These are phyloP conservation scores for Campylorhamphus procurvoides DNA, from an alignment of 2,113 vertebrate species.

Conservation along the genomic window DNA sequence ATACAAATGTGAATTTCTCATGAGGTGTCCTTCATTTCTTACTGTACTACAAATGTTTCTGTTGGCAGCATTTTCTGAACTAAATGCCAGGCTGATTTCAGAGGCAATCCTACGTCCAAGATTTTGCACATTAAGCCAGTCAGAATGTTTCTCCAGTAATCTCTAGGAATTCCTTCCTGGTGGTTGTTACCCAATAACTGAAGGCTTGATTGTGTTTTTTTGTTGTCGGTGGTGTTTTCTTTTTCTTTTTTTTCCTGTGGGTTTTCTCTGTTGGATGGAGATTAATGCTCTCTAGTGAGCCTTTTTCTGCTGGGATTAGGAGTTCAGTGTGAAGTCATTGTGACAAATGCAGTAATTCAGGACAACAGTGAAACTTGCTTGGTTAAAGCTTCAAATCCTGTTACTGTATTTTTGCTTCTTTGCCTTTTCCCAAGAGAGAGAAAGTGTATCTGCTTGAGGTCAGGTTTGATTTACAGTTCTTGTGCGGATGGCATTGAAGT, in stretches of 20 bases:
- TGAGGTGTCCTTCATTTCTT: neutral
- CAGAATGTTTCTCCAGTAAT: neutral
- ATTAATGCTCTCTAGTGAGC: neutral
- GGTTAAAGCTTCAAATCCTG: neutral
- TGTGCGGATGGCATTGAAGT: neutral
- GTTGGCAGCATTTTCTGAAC: slow-evolving; percentile 9
- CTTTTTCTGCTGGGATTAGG: neutral
- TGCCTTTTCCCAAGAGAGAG: neutral
- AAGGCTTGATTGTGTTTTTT: neutral
- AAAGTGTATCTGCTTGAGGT: neutral
- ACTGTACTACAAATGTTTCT: neutral
- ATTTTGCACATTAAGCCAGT: neutral
- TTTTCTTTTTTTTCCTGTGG: neutral
- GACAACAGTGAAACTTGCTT: neutral
- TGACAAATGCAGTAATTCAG: neutral
- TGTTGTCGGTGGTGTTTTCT: too few species aligned
- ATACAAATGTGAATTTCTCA: slow-evolving; percentile 2
- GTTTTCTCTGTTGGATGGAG: neutral
- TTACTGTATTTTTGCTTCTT: neutral
- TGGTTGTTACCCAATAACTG: neutral
- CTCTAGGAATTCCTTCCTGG: slow-evolving; percentile 5
- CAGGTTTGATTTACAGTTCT: neutral
- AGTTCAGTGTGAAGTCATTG: neutral
- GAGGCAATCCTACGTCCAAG: neutral
- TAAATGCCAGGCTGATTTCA: slow-evolving; percentile 4